phyloP scores from a whole-genome alignment of 2,113 vertebrate genomes.

The Capreolus pygargus region DNA sequence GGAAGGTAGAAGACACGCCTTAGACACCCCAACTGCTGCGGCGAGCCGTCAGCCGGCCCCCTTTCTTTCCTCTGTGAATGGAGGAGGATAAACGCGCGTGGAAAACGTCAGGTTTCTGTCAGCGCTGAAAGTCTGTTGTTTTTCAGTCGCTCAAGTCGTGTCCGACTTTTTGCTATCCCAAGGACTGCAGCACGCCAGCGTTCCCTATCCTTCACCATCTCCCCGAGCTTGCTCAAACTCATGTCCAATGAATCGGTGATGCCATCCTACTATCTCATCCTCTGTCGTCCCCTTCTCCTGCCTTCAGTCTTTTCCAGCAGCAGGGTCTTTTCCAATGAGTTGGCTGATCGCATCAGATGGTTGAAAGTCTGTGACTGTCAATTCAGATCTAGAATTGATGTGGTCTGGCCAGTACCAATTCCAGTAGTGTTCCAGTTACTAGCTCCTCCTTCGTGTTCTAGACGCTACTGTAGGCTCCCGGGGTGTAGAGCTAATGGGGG shows the following conservation, averaged over 20 bases:
- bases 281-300: neutral
- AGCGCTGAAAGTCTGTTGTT: neutral
- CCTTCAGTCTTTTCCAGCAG: neutral
- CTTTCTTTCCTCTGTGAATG: neutral
- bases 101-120: neutral
- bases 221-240: neutral
- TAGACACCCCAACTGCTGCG: neutral
- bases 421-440: neutral
- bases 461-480: neutral
- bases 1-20: neutral
- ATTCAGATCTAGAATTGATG: neutral
- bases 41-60: neutral
- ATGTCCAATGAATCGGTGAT: neutral
- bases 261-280: neutral
- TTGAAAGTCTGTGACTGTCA: neutral
- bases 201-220: neutral
- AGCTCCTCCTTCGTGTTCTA: neutral
- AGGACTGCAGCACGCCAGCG: neutral
- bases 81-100: neutral
- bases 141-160: neutral
- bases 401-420: too few relatives aligned
- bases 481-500: neutral
- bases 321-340: neutral
- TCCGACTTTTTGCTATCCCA: neutral
- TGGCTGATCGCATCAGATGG: neutral